Percentiles rank a stretch among this genome's conserved stretches.
These are phyloP conservation scores for Leucozona laternaria DNA, from an alignment of 2,888 invertebrate species.

Conservation along the genomic window DNA sequence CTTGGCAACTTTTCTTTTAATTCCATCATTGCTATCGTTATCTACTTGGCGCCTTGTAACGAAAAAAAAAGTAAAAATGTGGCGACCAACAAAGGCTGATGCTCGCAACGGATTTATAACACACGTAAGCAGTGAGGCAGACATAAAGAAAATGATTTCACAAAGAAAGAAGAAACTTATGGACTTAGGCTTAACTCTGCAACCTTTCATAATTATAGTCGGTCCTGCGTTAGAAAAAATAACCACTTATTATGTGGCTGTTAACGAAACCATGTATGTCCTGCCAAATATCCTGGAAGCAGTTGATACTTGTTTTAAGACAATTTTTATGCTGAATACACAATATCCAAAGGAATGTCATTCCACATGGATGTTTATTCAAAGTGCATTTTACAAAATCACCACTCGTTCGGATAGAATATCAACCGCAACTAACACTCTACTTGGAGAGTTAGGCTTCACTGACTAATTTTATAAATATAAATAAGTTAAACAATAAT, in stretches of 20 bases:
- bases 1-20: neutral
- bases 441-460: neutral
- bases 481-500: no score
- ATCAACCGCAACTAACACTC: neutral
- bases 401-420: neutral
- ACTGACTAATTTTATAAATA: neutral
- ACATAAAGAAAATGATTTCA: neutral
- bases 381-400: neutral
- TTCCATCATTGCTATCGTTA: neutral
- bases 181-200: neutral
- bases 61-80: neutral
- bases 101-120: neutral
- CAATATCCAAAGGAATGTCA: neutral
- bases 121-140: neutral
- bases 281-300: neutral
- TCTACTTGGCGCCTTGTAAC: neutral
- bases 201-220: neutral
- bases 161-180: neutral
- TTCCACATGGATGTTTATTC: conserved; percentile 23
- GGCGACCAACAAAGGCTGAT: neutral
- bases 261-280: neutral
- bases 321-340: neutral
- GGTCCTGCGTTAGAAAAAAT: neutral
- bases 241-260: neutral
- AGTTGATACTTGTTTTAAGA: conserved; percentile 16